A percentile compares a stretch with the other conserved stretches of the same genome.
Conservation (phyloP, 2,888 invertebrate species). For the Tanytarsus gracilentus region DNA sequence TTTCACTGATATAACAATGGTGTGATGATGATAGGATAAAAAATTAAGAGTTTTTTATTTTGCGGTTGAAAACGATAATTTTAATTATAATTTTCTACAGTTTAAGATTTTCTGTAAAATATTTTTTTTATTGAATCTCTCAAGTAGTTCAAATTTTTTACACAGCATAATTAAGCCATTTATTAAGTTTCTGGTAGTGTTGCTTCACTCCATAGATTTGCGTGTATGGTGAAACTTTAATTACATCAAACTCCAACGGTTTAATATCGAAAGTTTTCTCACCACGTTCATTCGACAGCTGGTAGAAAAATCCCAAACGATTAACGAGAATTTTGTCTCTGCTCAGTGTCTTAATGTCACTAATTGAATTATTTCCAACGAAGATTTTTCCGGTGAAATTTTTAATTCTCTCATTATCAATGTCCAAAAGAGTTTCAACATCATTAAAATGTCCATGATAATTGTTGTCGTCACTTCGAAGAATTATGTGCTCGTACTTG, state of each 20-base stretch:
- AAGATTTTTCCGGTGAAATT: constrained; percentile 8
- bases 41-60: too few species aligned
- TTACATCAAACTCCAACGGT: constrained; percentile 1
- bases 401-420: neutral
- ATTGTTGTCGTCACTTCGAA: neutral
- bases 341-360: neutral
- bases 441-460: neutral
- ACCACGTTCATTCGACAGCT: neutral
- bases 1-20: too few species aligned
- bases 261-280: neutral
- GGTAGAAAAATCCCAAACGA: neutral
- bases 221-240: neutral
- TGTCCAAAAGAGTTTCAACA: neutral
- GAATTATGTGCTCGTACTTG: constrained; percentile 11
- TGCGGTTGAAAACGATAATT: too few species aligned
- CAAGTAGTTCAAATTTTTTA: neutral
- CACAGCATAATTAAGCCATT: constrained; percentile 6
- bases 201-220: constrained; percentile 1
- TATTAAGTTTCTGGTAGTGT: constrained; percentile 7
- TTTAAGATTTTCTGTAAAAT: too few species aligned
- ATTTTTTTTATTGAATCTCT: too few species aligned
- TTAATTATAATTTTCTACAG: too few species aligned
- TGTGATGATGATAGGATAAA: too few species aligned
- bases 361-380: constrained; percentile 1
- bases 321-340: neutral